Evolutionary conservation across 2,113 vertebrate genomes (phyloP), one percentile per base, ranked within the genome.

Genomic region (Sylvietta virens): DNA sequence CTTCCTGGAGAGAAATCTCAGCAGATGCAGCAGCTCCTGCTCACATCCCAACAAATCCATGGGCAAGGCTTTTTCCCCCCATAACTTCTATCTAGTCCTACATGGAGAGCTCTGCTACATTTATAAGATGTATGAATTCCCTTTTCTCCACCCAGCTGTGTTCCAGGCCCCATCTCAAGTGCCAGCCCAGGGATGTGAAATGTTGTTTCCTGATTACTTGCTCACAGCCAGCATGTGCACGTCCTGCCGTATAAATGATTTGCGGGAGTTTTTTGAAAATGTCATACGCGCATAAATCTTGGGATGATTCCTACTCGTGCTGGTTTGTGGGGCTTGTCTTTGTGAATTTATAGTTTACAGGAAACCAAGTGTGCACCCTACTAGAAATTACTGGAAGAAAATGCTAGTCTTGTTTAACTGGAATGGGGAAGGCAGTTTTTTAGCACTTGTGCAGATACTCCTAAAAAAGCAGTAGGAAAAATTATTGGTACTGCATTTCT

Each of bases 311-410:
- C 83, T 72, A 8, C 70, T 91, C 1, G 0, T 51, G 21, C 45
- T 85, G 50, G 66, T 85, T 92, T 94, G 81, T 87, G 84, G 81
- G 53, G 23, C 65, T 85, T 61, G 37, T 87, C 78, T 67, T 72
- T 0, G 0, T 48, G 26, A 91, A 95, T 95, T 81, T 95, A 85
- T 45, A 45, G 74, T 76, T 92, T 92, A 82, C 81, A 77, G 89
- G 91, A 95, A 97, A 82, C 57, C 42, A 82, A 80, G 73, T 14
- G 16, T 77, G 45, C 23, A 42, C 22, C n/a, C 65, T 65, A 35
- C n/a, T 70, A 62, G 93, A 82, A 88, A 85, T 90, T 96, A 86
- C 91, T 85, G 95, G 94, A 96, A 95, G 66, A 81, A 91, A 91
- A 80, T 35, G 10, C 51, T 91, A 16, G 57, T 84, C 54, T 54